Evolutionary conservation across 2,888 invertebrate species (phyloP).

Genomic region (Macaria notata): DNA sequence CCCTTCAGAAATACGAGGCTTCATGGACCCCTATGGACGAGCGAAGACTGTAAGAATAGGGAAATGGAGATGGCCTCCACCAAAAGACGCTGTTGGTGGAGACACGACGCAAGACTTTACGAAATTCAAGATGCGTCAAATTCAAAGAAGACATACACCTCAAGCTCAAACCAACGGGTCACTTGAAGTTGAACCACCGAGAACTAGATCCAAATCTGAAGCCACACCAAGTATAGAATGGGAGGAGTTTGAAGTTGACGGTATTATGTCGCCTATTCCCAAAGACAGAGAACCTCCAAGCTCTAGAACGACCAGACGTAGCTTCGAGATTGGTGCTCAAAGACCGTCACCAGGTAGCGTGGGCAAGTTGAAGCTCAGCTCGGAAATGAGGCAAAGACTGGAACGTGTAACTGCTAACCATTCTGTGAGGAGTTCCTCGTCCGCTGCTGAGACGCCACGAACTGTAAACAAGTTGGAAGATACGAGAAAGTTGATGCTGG

Average conservation of each 20-base stretch:
- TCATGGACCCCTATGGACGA: slow-evolving; percentile 94
- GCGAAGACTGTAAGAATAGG: slow-evolving; percentile 97
- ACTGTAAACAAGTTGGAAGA: slow-evolving; percentile 92
- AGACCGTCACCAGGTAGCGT: slow-evolving; percentile 93
- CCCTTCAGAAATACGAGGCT: slow-evolving; percentile 91
- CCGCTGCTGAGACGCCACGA: slow-evolving; percentile 86
- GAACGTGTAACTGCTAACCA: slow-evolving; percentile 95
- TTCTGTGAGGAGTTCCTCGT: slow-evolving; percentile 90
- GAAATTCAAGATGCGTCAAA: slow-evolving; percentile 93
- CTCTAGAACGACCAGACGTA: slow-evolving; percentile 77
- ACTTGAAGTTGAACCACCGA: slow-evolving; percentile 64
- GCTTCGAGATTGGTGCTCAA: slow-evolving; percentile 91
- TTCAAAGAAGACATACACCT: slow-evolving; percentile 90
- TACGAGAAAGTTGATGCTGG: slow-evolving; percentile 91
- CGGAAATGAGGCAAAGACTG: slow-evolving; percentile 94
- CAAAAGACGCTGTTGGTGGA: slow-evolving; percentile 85
- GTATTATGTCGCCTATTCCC: slow-evolving; percentile 51
- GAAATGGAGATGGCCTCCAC: slow-evolving; percentile 98
- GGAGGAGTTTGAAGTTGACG: slow-evolving; percentile 92
- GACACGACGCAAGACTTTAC: slow-evolving; percentile 91
- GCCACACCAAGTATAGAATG: slow-evolving; percentile 86
- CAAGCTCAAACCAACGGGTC: slow-evolving; percentile 78
- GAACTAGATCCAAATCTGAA: slow-evolving; percentile 70
- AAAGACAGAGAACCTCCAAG: slow-evolving; percentile 65
- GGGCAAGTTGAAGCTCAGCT: slow-evolving; percentile 94